Evolutionary conservation across 2,113 vertebrate genomes (phyloP), one percentile per base, ranked within the genome.

Genomic region (Tychaedon coryphoeus): DNA sequence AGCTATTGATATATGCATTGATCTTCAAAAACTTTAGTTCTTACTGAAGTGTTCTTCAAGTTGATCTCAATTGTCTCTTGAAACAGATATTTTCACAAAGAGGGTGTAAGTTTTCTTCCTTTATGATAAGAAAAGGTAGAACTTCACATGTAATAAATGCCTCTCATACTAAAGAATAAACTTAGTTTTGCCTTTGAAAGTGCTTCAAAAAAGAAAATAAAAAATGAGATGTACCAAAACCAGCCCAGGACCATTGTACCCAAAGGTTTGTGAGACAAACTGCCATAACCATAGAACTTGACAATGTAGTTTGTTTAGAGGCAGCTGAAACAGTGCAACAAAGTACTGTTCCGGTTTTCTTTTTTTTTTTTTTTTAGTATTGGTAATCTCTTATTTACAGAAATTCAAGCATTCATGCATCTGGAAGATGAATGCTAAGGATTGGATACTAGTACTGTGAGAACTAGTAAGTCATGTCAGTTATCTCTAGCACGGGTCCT

Each of bases 11-110:
- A 6, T 28, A 40, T 10, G 23, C 29, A 22, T 34, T 65, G 62
- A 19, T 56, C 36, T 90, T 72, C 12, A 31, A 86, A 73, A 87
- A 36, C 25, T 16, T 53, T 6, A 28, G 19, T 47, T 95, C 48
- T 79, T 86, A 72, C 90, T 83, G 85, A 93, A 92, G 65, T 42
- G 90, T 91, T 93, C 79, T 96, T 95, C 50, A 42, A 96, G 61
- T 79, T 56, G 71, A 34, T 96, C 40, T 93, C 72, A 57, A 14
- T 34, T 92, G 66, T 96, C 94, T 96, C 90, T 94, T 95, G 74
- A 94, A 95, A 94, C 19, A 25, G 16, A 36, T 38, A 12, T 84
- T 85, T 79, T 73, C 28, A 47, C 25, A 42, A 76, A 91, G 77
- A 82, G 42, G 33, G 12, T 93, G 9, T 70, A 62, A 51, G 51